These are phyloP conservation scores for Drosophila kambysellisi DNA, from an alignment of 2,888 invertebrate genomes.

Conservation along the genomic window DNA sequence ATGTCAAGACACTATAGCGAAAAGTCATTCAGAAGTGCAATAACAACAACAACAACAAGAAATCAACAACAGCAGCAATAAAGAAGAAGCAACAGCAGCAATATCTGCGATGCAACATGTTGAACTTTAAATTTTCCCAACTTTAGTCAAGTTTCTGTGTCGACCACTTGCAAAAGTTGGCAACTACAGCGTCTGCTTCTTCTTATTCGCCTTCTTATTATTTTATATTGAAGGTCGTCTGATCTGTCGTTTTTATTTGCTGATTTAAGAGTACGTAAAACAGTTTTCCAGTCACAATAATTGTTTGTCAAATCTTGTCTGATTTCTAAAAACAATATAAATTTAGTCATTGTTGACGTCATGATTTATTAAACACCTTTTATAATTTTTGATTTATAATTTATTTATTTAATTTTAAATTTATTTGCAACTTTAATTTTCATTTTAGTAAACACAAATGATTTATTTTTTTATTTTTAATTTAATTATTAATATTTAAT, in stretches of 20 bases:
- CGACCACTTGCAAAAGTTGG: slow-evolving; percentile 39
- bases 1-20: slow-evolving; percentile 67
- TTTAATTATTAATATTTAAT: neutral
- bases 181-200: slow-evolving; percentile 28
- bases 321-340: neutral
- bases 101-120: slow-evolving; percentile 60
- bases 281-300: slow-evolving; percentile 27
- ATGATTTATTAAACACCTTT: neutral
- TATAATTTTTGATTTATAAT: neutral
- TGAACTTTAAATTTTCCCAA: slow-evolving; percentile 67
- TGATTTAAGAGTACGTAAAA: slow-evolving; percentile 10
- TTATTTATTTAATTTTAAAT: neutral
- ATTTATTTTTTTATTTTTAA: neutral
- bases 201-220: slow-evolving; percentile 11
- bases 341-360: neutral
- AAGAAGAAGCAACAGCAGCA: slow-evolving; percentile 18
- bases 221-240: slow-evolving; percentile 66
- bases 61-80: slow-evolving; percentile 9
- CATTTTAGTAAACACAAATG: neutral
- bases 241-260: neutral
- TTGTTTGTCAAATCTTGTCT: neutral
- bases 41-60: slow-evolving; percentile 21
- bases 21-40: slow-evolving; percentile 69
- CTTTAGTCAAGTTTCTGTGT: slow-evolving; percentile 69
- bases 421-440: neutral